Base-by-base conservation (phyloP, 2,113 vertebrate species). In the Daboia siamensis region DNA sequence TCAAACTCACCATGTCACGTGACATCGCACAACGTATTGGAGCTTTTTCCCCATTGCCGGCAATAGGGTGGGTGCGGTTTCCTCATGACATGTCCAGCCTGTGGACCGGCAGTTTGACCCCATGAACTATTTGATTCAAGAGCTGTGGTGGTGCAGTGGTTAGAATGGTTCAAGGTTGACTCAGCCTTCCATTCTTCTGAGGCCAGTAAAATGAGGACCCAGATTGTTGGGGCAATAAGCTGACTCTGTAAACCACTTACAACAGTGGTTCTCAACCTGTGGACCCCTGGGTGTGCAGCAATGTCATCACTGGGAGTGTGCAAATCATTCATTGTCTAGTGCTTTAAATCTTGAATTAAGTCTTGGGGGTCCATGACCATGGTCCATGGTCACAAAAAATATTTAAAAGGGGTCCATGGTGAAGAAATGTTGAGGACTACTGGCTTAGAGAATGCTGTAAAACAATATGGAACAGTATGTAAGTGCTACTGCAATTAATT, bases 51-150 rank as follows among this genome's bases (percentile, higher is more conserved):
- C 48, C 48, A 51, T 51, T 9, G 48, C 48, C 8, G 48, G 48
- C 48, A 51, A 51, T 9, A 8, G 48, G 8, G 8, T 51, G 8
- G 48, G 48, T 0, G 48, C 1, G 48, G 48, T 51, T 51, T 51
- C 48, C 48, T 51, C 48, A 0, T 51, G 48, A 51, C 8, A 1
- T 0, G 0, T 51, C 48, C 8, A 0, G 1, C 8, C 8, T 1
- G 8, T 1, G 8, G 48, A 8, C 48, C 7, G 1, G 48, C 1
- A 51, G 8, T 51, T 51, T 51, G 48, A 51, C 48, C 48, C 48
- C 8, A 1, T 51, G 8, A 51, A 10, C 8, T 51, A n/a, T 64
- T 1, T 69, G 64, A 69, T 69, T 69, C 12, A 69, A 69, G 12
- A 69, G 12, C 1, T 69, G 64, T 5, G 29, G 29, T n/a, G 29